A percentile compares a stretch with the other conserved stretches of the same genome.
These are phyloP conservation scores for Cylindroiulus punctatus DNA, from an alignment of 2,888 invertebrate genomes.

Conservation along the genomic window DNA sequence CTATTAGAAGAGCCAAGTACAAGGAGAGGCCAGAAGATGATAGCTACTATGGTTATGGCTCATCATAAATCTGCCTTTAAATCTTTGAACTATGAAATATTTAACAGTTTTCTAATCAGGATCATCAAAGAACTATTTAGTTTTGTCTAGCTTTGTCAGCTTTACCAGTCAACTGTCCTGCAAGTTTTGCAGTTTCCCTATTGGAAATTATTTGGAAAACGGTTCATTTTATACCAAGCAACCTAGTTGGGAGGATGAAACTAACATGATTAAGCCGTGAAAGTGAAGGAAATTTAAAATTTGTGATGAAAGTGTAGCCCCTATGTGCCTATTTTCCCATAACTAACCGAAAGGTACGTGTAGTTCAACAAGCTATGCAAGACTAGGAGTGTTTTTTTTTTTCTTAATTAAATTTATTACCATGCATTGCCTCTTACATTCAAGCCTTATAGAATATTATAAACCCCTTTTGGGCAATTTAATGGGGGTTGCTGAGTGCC, in stretches of 20 bases:
- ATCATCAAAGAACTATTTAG: slow-evolving; percentile 8
- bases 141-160: slow-evolving; percentile 7
- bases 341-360: not conserved
- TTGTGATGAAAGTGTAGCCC: not conserved
- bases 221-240: not conserved
- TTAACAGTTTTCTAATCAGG: slow-evolving; percentile 1
- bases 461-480: not conserved
- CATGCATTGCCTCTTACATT: not conserved
- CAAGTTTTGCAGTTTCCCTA: not conserved
- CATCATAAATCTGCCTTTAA: slow-evolving; percentile 53
- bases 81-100: not conserved
- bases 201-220: not conserved
- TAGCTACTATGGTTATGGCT: slow-evolving; percentile 58
- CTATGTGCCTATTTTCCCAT: slow-evolving; percentile 16
- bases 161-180: not conserved
- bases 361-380: slow-evolving; percentile 1
- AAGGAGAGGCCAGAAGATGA: slow-evolving; percentile 57
- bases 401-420: not conserved
- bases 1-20: slow-evolving; percentile 93
- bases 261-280: slow-evolving; percentile 20
- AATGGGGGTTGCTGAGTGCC: not conserved
- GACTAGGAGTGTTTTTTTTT: not conserved
- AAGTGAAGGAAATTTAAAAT: not conserved
- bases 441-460: not conserved
- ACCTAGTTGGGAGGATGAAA: slow-evolving; percentile 7